A percentile compares a stretch with the other conserved stretches of the same genome.
Conservation (phyloP, 2,113 vertebrate species). For the Phalacrocorax brasilianus region DNA sequence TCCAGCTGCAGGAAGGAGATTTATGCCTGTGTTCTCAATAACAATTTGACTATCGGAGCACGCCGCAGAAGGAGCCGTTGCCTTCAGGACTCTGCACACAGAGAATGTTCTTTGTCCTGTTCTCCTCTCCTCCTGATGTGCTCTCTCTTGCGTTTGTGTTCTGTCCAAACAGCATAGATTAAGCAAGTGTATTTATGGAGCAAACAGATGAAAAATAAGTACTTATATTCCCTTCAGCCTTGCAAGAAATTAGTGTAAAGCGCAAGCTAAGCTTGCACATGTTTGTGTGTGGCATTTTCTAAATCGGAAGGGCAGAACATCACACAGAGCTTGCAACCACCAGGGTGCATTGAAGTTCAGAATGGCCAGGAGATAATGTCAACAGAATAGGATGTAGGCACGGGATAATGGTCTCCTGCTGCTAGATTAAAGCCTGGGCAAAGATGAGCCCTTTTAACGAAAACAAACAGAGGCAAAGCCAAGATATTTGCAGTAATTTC, state of each 20-base stretch:
- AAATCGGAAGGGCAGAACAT: neutral
- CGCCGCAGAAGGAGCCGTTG: neutral
- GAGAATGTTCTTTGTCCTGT: neutral
- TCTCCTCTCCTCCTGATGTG: neutral
- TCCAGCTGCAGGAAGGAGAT: constrained; percentile 11
- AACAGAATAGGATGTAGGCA: neutral
- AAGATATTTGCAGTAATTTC: constrained; percentile 8
- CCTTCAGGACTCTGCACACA: neutral
- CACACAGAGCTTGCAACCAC: neutral
- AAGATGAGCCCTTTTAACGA: constrained; percentile 12
- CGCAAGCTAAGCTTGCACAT: neutral
- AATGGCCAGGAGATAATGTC: neutral
- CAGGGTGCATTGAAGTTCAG: neutral
- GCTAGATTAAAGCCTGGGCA: constrained; percentile 60
- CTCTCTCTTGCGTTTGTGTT: neutral
- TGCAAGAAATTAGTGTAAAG: neutral
- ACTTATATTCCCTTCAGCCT: neutral
- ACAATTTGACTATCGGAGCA: neutral
- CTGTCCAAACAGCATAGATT: neutral
- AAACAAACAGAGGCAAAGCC: constrained; percentile 26
- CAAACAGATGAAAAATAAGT: neutral
- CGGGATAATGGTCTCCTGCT: constrained; percentile 37
- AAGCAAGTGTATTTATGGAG: neutral
- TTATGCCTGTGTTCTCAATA: neutral
- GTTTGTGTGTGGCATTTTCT: neutral